Base-by-base conservation (phyloP, 1,140 invertebrate genomes). In the Drosophila sturtevanti region DNA sequence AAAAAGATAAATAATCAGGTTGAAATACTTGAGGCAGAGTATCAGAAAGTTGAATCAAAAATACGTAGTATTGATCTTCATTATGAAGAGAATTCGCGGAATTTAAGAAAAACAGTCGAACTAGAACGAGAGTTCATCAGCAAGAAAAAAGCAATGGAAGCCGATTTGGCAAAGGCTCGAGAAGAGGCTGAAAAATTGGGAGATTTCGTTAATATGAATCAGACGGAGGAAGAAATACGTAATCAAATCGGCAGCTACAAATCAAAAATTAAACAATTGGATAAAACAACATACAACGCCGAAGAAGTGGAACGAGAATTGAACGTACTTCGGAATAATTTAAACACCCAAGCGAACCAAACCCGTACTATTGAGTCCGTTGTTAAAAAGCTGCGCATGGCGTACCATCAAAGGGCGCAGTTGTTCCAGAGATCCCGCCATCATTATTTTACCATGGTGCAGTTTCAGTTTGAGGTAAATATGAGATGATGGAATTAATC, bases 381-480 rank as follows among this genome's bases (percentile, higher is more conserved):
- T 1, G 58, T 78, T 1, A 66, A 70, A 6, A 81, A 76, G 41
- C 62, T 86, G n/a, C 78, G 77, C 4, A 48, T 61, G 2, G 48
- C 72, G 4, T 86, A 85, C 52, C 81, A 79, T 24, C 37, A 70
- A 0, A 62, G 84, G 3, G 79, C 81, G 2, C 81, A 76, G 12
- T 44, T 56, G 0, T 82, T 79, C 3, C 70, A 72, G 14, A 82
- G 67, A 12, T 87, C 78, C 0, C 82, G 81, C 3, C 41, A 65
- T 37, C 80, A 89, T 44, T 81, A 64, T 27, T 79, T 87, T n/a
- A 89, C 80, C 2, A 84, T 87, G 80, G 68, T 89, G 14, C 55
- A 72, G 37, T 87, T 79, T 72, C 75, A 79, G 7, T 86, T 82
- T 27, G 58, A 84, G 63, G 77, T 82, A 75, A 0, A 3, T 34